These are phyloP conservation scores for Phallusia fumigata DNA, from an alignment of 23 tunicate genomes.

Conservation along the genomic window DNA sequence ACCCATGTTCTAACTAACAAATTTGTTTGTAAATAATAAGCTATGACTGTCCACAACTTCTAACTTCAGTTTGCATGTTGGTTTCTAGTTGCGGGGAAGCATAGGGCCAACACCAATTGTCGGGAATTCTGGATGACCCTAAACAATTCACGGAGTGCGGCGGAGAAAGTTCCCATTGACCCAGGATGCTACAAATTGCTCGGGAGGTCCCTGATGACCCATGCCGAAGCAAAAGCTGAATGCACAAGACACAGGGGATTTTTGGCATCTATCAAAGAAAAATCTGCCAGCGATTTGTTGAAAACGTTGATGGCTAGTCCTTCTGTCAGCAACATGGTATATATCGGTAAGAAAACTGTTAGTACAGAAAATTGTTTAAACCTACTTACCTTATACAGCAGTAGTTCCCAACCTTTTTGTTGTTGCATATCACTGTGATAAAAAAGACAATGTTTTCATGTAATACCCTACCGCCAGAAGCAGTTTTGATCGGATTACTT, in stretches of 20 bases:
- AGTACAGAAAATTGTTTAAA: too few relatives aligned
- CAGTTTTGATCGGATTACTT: too few relatives aligned
- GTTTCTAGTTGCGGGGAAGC: background rate
- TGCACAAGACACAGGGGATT: constrained; percentile 27
- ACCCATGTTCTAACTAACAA: too few relatives aligned
- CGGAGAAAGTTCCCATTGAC: constrained; percentile 21
- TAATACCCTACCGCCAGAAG: too few relatives aligned
- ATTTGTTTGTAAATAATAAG: too few relatives aligned
- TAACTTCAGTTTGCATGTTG: too few relatives aligned
- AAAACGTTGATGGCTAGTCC: constrained; percentile 10
- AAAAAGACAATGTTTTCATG: too few relatives aligned
- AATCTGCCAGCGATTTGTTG: constrained; percentile 15
- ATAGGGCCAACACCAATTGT: constrained; percentile 42
- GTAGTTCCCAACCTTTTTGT: too few relatives aligned
- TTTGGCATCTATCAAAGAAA: constrained; percentile 54
- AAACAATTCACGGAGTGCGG: constrained; percentile 52
- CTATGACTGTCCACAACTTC: too few relatives aligned
- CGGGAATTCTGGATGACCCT: constrained; percentile 16
- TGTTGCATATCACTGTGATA: too few relatives aligned
- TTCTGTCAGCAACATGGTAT: constrained; percentile 14
- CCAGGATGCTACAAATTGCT: constrained; percentile 51
- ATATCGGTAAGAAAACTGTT: constrained; percentile 30
- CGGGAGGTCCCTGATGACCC: background rate
- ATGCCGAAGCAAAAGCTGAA: constrained; percentile 26
- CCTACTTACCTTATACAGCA: too few relatives aligned